These are phyloP conservation scores for Battus philenor DNA, from an alignment of 1,140 invertebrate genomes.

Conservation along the genomic window DNA sequence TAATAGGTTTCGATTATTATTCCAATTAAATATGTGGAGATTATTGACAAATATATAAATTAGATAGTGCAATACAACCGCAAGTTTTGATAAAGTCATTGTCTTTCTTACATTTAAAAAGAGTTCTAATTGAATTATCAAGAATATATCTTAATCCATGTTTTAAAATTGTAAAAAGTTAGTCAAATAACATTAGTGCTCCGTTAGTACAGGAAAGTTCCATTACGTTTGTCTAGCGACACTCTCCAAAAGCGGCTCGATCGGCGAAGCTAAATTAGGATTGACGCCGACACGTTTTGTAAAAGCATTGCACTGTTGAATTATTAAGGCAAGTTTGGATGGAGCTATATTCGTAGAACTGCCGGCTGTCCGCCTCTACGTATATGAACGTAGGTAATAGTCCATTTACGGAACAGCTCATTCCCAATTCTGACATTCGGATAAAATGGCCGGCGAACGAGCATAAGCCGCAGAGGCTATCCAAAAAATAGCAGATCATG, in stretches of 20 bases:
- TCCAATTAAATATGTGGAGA: neutral
- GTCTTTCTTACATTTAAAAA: too few species aligned
- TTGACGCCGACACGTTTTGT: conserved; percentile 74
- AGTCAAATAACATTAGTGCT: conserved; percentile 18
- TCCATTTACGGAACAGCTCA: conserved; percentile 60
- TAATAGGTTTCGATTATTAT: neutral
- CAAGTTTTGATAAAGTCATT: too few species aligned
- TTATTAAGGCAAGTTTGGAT: conserved; percentile 69
- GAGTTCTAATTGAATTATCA: too few species aligned
- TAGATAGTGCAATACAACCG: too few species aligned
- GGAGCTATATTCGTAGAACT: conserved; percentile 64
- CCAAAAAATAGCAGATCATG: conserved; percentile 22
- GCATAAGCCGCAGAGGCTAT: conserved; percentile 37
- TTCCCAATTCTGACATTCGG: conserved; percentile 68
- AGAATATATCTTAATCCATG: too few species aligned
- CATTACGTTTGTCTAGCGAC: conserved; percentile 70
- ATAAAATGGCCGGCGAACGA: conserved; percentile 50
- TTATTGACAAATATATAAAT: too few species aligned
- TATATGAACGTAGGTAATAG: conserved; percentile 49
- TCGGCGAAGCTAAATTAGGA: conserved; percentile 67
- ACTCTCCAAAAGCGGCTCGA: conserved; percentile 64
- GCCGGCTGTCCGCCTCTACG: conserved; percentile 22
- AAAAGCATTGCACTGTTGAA: conserved; percentile 75
- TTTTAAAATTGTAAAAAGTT: conserved; percentile 18
- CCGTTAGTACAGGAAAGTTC: conserved; percentile 54